A percentile compares a stretch with the other conserved stretches of the same genome.
Conservation (phyloP, 2,113 vertebrate species). For the Australoheros scitulus region DNA sequence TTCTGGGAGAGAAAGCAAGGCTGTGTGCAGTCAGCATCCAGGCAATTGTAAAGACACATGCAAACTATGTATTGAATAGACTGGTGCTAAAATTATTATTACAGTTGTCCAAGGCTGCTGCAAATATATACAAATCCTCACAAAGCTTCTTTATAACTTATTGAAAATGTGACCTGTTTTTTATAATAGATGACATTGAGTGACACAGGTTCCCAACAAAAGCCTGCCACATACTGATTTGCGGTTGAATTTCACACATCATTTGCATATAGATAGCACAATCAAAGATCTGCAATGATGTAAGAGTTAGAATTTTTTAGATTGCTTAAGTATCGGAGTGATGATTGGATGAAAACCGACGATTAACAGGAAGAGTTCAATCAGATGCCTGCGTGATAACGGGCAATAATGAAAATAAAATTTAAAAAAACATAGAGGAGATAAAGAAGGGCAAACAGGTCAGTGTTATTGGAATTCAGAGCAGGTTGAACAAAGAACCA, state of each 20-base stretch:
- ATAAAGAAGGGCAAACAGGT: conserved; percentile 34
- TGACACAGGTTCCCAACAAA: conserved; percentile 28
- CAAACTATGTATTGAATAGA: not conserved
- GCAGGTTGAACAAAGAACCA: not conserved
- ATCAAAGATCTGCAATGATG: conserved; percentile 47
- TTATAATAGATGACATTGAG: not conserved
- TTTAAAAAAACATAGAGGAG: conserved; percentile 35
- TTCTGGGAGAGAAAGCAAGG: not conserved
- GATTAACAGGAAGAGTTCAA: conserved; percentile 52
- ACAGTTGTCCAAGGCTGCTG: not conserved
- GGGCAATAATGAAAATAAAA: conserved; percentile 39
- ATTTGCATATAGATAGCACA: conserved; percentile 72
- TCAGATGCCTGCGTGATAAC: conserved; percentile 35
- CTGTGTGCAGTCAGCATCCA: conserved; percentile 13
- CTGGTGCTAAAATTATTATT: conserved; percentile 2
- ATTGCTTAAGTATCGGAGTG: conserved; percentile 40
- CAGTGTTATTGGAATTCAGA: conserved; percentile 38
- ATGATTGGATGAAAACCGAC: conserved; percentile 53
- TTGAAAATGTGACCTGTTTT: conserved; percentile 10
- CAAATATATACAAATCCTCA: not conserved
- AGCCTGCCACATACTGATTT: conserved; percentile 3
- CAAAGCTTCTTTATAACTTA: conserved; percentile 14
- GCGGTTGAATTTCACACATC: not conserved
- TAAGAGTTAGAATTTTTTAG: conserved; percentile 41
- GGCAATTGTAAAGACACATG: conserved; percentile 5